Base-by-base conservation (phyloP, 2,797 vertebrate genomes). In the Cynodonichthys magdalenae region DNA sequence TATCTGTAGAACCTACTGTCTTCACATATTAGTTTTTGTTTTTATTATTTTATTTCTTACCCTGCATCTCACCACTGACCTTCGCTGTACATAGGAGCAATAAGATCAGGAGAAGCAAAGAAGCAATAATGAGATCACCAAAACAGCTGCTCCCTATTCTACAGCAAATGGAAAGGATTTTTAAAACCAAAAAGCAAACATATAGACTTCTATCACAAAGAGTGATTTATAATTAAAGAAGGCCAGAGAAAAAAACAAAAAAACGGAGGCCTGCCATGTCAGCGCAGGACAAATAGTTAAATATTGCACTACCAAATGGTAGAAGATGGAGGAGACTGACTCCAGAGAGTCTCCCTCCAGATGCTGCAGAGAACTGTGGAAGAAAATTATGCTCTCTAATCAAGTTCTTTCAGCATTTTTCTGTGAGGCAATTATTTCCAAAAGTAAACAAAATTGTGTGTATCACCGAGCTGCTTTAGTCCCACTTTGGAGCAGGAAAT, bases 41-140 rank as follows among this genome's bases (percentile, higher is more conserved):
- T 36, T 36, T 36, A 10, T 36, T 10, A 10, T 10, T 9, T 34
- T 74, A n/a, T 84, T 88, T 84, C 85, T 83, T 83, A 87, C 81
- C 75, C 72, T 63, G 45, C 31, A 50, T 53, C 63, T 66, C 45
- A n/a, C 61, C 39, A 12, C 18, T 56, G 44, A 54, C 68, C 56
- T 69, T 56, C 55, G 28, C 41, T 53, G 5, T 58, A 49, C 58
- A 27, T 41, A 19, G n/a, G 34, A 52, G 31, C 24, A 60, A 18
- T 44, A 6, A 70, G 27, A 39, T 11, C 34, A 69, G 10, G 8
- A 56, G 20, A 17, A 24, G 45, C 14, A 36, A 1, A 49, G 34
- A 75, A 15, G 12, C 39, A 56, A 29, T 54, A 17, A 17, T 18
- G 18, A 60, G 18, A 29, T 52, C 44, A 27, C 17, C 36, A 49